Evolutionary conservation across 2,888 invertebrate species (phyloP).

Genomic region (Schrankia costaestrigalis): DNA sequence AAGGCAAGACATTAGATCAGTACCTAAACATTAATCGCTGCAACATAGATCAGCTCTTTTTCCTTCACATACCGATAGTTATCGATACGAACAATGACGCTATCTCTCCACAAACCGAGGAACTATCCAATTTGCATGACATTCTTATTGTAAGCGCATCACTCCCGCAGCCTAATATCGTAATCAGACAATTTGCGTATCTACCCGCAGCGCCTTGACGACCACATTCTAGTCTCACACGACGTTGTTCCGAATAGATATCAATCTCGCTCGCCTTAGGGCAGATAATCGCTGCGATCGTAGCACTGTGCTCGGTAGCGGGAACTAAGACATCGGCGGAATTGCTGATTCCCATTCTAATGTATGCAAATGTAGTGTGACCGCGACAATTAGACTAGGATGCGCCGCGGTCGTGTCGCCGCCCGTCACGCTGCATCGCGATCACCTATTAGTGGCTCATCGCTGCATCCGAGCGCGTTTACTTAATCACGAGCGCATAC

Average conservation of each 20-base stretch:
- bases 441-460: conserved; percentile 57
- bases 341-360: conserved; percentile 70
- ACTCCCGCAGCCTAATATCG: conserved; percentile 49
- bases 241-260: conserved; percentile 16
- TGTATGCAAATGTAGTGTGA: conserved; percentile 68
- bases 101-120: too few relatives aligned
- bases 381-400: conserved; percentile 69
- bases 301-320: conserved; percentile 37
- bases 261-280: conserved; percentile 23
- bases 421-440: conserved; percentile 55
- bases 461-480: conserved; percentile 49
- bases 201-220: conserved; percentile 35
- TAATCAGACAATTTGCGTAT: conserved; percentile 75
- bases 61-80: conserved; percentile 5
- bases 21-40: too few relatives aligned
- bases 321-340: conserved; percentile 57
- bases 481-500: conserved; percentile 65
- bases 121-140: conserved; percentile 62
- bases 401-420: conserved; percentile 51
- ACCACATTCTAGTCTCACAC: conserved; percentile 12
- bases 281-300: conserved; percentile 26
- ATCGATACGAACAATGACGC: too few relatives aligned
- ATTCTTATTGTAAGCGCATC: conserved; percentile 55
- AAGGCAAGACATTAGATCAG: too few relatives aligned
- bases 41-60: too few relatives aligned